phyloP scores from a whole-genome alignment of 2,888 invertebrate genomes.

The Flexamia atlantica region DNA sequence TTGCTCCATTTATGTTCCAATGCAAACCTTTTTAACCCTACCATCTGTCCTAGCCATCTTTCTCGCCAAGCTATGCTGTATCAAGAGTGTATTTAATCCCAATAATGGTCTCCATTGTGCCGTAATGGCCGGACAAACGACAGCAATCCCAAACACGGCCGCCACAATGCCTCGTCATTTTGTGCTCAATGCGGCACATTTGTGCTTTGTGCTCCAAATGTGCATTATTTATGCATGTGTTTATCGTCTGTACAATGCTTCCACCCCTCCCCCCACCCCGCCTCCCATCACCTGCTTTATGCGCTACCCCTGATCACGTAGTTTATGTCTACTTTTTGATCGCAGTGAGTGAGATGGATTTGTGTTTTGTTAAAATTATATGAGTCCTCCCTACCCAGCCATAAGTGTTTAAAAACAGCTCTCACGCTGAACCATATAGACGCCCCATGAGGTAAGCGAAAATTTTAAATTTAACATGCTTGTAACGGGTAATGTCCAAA shows the following conservation, averaged over 20 bases:
- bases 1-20: too few relatives aligned
- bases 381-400: too few relatives aligned
- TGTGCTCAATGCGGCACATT: conserved; percentile 49
- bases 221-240: conserved; percentile 51
- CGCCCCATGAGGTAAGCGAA: too few relatives aligned
- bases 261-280: conserved; percentile 15
- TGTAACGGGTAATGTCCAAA: too few relatives aligned
- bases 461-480: too few relatives aligned
- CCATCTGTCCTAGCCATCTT: background rate
- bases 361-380: too few relatives aligned
- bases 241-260: conserved; percentile 47
- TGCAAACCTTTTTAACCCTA: background rate
- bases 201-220: conserved; percentile 48
- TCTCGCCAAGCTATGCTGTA: background rate
- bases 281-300: background rate
- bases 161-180: conserved; percentile 43
- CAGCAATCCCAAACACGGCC: conserved; percentile 41
- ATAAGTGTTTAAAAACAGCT: too few relatives aligned
- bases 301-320: background rate
- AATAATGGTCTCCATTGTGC: conserved; percentile 45
- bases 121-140: conserved; percentile 44
- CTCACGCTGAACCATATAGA: too few relatives aligned
- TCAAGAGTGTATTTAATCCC: conserved; percentile 47
- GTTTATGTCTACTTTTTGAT: too few relatives aligned
- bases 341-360: too few relatives aligned